Evolutionary conservation across 2,888 invertebrate genomes (phyloP).

Genomic region (Sepiola atlantica): DNA sequence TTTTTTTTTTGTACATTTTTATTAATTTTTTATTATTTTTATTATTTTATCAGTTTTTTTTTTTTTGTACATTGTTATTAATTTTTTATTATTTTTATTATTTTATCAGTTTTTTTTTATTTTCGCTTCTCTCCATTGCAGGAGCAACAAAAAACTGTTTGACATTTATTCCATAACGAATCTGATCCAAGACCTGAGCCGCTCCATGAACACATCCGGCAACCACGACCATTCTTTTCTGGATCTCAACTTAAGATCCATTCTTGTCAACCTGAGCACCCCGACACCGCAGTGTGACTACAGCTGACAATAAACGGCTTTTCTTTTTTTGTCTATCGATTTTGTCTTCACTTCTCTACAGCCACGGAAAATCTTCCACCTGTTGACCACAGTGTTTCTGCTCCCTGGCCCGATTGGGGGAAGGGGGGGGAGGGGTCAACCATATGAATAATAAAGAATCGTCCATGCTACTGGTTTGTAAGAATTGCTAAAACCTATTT

Average conservation of each 20-base stretch:
- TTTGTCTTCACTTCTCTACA: too few relatives aligned
- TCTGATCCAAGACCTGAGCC: constrained; percentile 69
- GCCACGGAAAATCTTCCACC: too few relatives aligned
- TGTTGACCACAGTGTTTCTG: too few relatives aligned
- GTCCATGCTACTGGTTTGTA: too few relatives aligned
- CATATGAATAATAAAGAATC: too few relatives aligned
- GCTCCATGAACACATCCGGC: constrained; percentile 56
- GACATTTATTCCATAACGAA: constrained; percentile 71
- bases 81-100: neutral
- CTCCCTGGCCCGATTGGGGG: too few relatives aligned
- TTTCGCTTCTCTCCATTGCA: constrained; percentile 56
- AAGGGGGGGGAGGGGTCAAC: too few relatives aligned
- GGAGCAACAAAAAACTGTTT: constrained; percentile 71
- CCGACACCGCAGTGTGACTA: neutral
- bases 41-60: too few relatives aligned
- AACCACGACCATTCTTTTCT: constrained; percentile 70
- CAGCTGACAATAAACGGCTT: neutral
- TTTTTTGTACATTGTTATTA: neutral
- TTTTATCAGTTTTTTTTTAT: neutral
- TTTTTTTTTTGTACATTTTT: too few relatives aligned
- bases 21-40: too few relatives aligned
- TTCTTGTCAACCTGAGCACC: constrained; percentile 70
- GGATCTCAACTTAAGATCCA: constrained; percentile 72
- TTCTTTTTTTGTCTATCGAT: too few relatives aligned
- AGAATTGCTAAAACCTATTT: too few relatives aligned